A percentile compares a stretch with the other conserved stretches of the same genome.
Evolutionary conservation across 2,888 invertebrate genomes (phyloP).

Genomic region (Eilema depressum): DNA sequence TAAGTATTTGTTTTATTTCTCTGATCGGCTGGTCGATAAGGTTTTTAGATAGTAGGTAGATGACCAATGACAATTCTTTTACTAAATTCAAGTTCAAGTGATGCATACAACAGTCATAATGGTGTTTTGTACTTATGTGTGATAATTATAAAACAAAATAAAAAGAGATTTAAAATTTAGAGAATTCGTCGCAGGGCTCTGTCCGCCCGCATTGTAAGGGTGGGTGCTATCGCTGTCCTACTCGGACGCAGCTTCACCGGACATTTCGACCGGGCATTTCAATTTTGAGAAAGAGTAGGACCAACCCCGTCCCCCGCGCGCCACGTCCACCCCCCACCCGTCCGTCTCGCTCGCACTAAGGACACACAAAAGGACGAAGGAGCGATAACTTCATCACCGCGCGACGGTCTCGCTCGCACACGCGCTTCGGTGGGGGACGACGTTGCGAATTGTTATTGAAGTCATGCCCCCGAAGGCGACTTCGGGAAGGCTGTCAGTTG

Average conservation of each 20-base stretch:
- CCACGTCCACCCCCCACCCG: conserved; percentile 63
- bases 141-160: conserved; percentile 57
- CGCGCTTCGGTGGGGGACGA: conserved; percentile 85
- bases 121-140: conserved; percentile 33
- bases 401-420: conserved; percentile 83
- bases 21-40: conserved; percentile 52
- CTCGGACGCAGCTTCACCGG: conserved; percentile 87
- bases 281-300: conserved; percentile 88
- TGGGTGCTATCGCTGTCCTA: conserved; percentile 85
- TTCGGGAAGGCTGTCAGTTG: conserved; percentile 87
- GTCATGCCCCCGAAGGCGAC: conserved; percentile 87
- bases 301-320: conserved; percentile 76
- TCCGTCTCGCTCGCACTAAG: conserved; percentile 81
- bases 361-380: conserved; percentile 88
- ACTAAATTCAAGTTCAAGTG: conserved; percentile 30
- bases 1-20: conserved; percentile 48
- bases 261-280: conserved; percentile 88
- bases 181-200: conserved; percentile 81
- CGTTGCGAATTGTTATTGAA: conserved; percentile 88
- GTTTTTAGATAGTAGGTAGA: conserved; percentile 52
- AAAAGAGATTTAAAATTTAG: conserved; percentile 81
- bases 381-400: conserved; percentile 87
- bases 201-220: conserved; percentile 86
- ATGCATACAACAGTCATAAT: conserved; percentile 27
- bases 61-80: conserved; percentile 43